phyloP scores from a whole-genome alignment of 2,113 vertebrate species.

The Spea multiplicata region DNA sequence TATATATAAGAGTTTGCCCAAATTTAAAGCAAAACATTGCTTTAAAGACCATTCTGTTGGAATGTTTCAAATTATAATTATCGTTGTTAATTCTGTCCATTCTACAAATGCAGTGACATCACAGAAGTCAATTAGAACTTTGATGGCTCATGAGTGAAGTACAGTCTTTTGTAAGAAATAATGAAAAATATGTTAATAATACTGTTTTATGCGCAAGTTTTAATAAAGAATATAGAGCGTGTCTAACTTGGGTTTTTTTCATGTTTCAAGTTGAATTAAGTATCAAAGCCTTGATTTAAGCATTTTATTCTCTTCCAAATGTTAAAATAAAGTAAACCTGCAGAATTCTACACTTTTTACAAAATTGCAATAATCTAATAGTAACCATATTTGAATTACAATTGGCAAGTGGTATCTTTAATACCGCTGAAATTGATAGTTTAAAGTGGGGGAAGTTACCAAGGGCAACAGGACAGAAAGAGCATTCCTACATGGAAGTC shows the following conservation, averaged over 20 bases:
- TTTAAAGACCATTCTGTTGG: constrained; percentile 56
- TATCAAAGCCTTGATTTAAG: constrained; percentile 29
- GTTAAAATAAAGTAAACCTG: constrained; percentile 36
- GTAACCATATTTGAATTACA: not conserved
- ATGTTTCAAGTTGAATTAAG: constrained; percentile 31
- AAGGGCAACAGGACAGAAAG: constrained; percentile 5
- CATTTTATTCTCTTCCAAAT: constrained; percentile 22
- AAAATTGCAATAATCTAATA: not conserved
- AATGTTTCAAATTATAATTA: constrained; percentile 57
- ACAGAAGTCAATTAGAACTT: constrained; percentile 66
- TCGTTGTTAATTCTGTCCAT: constrained; percentile 32
- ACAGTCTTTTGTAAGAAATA: constrained; percentile 57
- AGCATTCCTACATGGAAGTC: constrained; percentile 31
- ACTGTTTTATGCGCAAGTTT: constrained; percentile 50
- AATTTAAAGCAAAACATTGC: constrained; percentile 63
- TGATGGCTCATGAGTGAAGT: constrained; percentile 53
- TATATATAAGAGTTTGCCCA: constrained; percentile 65
- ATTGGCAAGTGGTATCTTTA: not conserved
- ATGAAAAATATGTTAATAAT: constrained; percentile 54
- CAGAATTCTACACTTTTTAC: not conserved
- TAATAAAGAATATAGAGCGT: constrained; percentile 39
- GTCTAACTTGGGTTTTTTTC: constrained; percentile 31
- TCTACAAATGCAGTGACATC: constrained; percentile 60
- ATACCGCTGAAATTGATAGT: not conserved
- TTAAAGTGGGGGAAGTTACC: constrained; percentile 25